Conservation (phyloP, 2,113 vertebrate species). For the Notothenia coriiceps region DNA sequence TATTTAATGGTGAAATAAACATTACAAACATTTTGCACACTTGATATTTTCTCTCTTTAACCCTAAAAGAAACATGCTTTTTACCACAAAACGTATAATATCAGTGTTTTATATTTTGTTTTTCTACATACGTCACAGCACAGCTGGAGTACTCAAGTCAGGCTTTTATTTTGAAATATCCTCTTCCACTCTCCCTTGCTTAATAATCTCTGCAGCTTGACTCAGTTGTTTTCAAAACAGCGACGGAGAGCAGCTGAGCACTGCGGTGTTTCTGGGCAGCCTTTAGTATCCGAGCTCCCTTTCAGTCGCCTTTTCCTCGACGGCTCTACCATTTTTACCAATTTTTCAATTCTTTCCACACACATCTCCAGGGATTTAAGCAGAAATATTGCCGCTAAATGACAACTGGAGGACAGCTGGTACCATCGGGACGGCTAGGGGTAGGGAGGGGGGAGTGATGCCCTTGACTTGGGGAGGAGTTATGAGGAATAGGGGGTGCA, state of each 20-base stretch:
- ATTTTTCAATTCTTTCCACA: neutral
- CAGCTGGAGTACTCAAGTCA: too few relatives aligned
- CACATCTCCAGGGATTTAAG: neutral
- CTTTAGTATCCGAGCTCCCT: conserved; percentile 4
- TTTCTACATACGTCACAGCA: too few relatives aligned
- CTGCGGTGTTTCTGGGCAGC: conserved; percentile 63
- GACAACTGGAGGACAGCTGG: conserved; percentile 57
- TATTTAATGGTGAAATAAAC: too few relatives aligned
- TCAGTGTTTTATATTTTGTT: too few relatives aligned
- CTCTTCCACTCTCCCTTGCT: neutral
- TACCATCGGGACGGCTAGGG: conserved; percentile 17
- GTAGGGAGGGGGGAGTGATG: conserved; percentile 39
- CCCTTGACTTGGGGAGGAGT: conserved; percentile 70
- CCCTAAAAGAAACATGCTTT: too few relatives aligned
- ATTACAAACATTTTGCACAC: too few relatives aligned
- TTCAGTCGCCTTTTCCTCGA: neutral
- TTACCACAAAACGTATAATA: too few relatives aligned
- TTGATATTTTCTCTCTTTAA: too few relatives aligned
- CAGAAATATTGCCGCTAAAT: conserved; percentile 13
- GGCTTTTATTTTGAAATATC: conserved; percentile 46
- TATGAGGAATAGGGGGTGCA: conserved; percentile 18
- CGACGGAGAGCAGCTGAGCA: conserved; percentile 48
- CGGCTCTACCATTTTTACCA: neutral
- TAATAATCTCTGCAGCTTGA: neutral
- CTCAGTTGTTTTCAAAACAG: conserved; percentile 39